These are phyloP conservation scores for Hippocampus abdominalis DNA, from an alignment of 2,113 vertebrate genomes.

Conservation along the genomic window DNA sequence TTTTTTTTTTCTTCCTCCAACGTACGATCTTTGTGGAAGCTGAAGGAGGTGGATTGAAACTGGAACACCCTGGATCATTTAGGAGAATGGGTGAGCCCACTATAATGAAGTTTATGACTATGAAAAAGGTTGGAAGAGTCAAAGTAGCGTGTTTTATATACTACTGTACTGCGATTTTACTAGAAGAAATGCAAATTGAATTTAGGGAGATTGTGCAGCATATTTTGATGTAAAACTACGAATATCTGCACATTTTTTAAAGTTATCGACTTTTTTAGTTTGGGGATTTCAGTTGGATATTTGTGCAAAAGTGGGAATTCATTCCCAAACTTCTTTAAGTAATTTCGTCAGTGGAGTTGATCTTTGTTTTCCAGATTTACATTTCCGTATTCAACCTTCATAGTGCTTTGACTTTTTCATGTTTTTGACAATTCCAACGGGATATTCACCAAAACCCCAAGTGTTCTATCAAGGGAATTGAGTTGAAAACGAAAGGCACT, in stretches of 20 bases:
- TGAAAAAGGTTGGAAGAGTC: slow-evolving; percentile 20
- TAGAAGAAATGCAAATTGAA: background rate
- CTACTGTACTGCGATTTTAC: background rate
- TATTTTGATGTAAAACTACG: background rate
- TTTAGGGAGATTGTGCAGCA: background rate
- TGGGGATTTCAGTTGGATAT: background rate
- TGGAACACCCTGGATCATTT: slow-evolving; percentile 35
- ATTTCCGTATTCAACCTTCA: background rate
- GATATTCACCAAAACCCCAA: background rate
- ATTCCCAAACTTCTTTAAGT: background rate
- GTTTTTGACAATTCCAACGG: background rate
- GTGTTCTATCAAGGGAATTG: background rate
- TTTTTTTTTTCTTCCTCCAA: slow-evolving; percentile 20
- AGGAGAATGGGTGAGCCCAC: slow-evolving; percentile 50
- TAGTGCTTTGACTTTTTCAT: background rate
- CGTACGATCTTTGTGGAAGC: slow-evolving; percentile 33
- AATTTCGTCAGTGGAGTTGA: no score
- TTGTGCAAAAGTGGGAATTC: background rate
- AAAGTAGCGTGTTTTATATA: background rate
- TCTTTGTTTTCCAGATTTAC: background rate
- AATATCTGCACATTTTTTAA: background rate
- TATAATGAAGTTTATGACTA: slow-evolving; percentile 36
- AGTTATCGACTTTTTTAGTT: background rate
- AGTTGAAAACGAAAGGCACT: background rate
- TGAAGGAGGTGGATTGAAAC: slow-evolving; percentile 33